These are phyloP conservation scores for Lycia hirtaria DNA, from an alignment of 2,888 invertebrate species.

Conservation along the genomic window DNA sequence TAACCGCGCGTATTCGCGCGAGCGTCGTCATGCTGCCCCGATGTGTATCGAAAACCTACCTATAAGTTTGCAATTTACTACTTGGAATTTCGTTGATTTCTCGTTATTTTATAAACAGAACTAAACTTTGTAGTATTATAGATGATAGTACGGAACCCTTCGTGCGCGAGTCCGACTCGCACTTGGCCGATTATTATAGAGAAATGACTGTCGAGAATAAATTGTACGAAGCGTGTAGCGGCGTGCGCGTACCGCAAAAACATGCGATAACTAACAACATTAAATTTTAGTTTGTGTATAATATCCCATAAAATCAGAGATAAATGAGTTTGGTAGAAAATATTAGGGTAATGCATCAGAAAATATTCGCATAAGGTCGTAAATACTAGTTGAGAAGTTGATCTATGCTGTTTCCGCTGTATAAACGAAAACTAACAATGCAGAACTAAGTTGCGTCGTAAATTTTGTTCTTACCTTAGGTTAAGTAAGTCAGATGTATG, in stretches of 20 bases:
- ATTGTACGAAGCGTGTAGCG: neutral
- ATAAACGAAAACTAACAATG: slow-evolving; percentile 12
- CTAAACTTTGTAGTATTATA: too few relatives aligned
- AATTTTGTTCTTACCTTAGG: neutral
- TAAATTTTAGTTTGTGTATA: slow-evolving; percentile 5
- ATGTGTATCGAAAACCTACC: too few relatives aligned
- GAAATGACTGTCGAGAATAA: too few relatives aligned
- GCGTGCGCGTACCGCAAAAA: neutral
- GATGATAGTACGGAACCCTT: too few relatives aligned
- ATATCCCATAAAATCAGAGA: slow-evolving; percentile 6
- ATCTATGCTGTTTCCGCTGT: slow-evolving; percentile 5
- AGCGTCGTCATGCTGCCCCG: too few relatives aligned
- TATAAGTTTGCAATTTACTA: too few relatives aligned
- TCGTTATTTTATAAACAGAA: too few relatives aligned
- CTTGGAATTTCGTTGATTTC: too few relatives aligned
- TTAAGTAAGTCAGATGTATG: neutral
- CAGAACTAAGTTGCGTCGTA: slow-evolving; percentile 2
- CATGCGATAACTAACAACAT: neutral
- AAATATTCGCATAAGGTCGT: slow-evolving; percentile 3
- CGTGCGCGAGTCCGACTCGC: too few relatives aligned
- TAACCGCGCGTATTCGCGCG: too few relatives aligned
- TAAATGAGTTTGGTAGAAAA: slow-evolving; percentile 1
- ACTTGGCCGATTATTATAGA: too few relatives aligned
- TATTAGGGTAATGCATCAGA: slow-evolving; percentile 14
- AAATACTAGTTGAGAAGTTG: slow-evolving; percentile 5